Evolutionary conservation across 2,113 vertebrate species (phyloP).

Genomic region (Paramormyrops kingsleyae): DNA sequence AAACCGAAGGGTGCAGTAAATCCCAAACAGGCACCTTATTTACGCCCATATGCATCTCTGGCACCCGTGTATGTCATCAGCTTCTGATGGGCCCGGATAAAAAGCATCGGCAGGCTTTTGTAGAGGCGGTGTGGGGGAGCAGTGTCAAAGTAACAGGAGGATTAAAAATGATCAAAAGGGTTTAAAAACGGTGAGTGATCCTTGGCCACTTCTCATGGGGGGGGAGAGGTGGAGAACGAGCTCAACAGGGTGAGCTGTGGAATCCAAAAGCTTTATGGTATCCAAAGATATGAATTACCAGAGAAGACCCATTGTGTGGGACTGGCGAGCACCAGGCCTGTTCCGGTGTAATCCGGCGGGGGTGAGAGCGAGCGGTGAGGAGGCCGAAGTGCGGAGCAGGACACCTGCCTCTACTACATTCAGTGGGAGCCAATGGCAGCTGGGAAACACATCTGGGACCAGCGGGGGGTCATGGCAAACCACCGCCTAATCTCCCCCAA

Average conservation of each 20-base stretch:
- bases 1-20: not conserved
- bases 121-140: not conserved
- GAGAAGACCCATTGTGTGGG: slow-evolving; percentile 25
- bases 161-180: not conserved
- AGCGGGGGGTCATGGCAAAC: not conserved
- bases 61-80: not conserved
- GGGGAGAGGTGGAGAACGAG: not conserved
- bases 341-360: slow-evolving; percentile 7
- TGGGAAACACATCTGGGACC: not conserved
- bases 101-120: not conserved
- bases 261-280: not conserved
- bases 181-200: not conserved
- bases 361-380: not conserved
- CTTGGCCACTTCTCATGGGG: not conserved
- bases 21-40: not conserved
- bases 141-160: not conserved
- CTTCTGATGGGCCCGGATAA: not conserved
- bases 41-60: not conserved
- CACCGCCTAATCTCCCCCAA: not conserved
- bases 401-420: slow-evolving; percentile 25
- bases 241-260: not conserved
- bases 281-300: slow-evolving; percentile 24
- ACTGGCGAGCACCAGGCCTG: slow-evolving; percentile 24
- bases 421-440: slow-evolving; percentile 15
- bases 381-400: slow-evolving; percentile 12